A percentile compares a stretch with the other conserved stretches of the same genome.
These are phyloP conservation scores for Eptatretus atami DNA, from an alignment of 2,797 vertebrate species.

Conservation along the genomic window DNA sequence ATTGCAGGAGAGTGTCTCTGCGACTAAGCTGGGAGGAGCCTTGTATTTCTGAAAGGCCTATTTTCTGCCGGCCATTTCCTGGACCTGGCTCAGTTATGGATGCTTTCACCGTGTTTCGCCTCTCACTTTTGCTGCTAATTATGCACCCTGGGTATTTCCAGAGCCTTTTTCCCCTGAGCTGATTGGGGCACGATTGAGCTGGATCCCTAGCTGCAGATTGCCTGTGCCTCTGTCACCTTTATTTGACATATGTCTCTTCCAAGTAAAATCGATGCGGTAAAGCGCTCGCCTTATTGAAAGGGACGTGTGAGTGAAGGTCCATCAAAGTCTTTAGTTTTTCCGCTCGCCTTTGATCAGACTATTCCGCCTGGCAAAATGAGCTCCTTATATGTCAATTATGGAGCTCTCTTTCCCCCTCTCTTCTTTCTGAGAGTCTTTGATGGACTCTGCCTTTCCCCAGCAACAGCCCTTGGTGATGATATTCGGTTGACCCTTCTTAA, in stretches of 20 bases:
- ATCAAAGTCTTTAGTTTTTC: conserved; percentile 6
- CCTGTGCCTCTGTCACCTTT: conserved; percentile 5
- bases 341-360: conserved; percentile 3
- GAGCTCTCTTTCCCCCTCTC: neutral
- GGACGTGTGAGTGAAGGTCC: conserved; percentile 4
- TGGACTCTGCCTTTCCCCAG: neutral
- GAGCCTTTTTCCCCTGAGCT: neutral
- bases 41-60: too few species aligned
- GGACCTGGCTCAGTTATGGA: too few species aligned
- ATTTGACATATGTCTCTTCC: conserved; percentile 3
- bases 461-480: conserved; percentile 1
- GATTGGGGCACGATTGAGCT: too few species aligned
- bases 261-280: conserved; percentile 1
- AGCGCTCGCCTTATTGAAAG: neutral
- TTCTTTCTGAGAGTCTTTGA: conserved; percentile 2
- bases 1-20: too few species aligned
- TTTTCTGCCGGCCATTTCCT: too few species aligned
- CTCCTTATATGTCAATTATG: conserved; percentile 4
- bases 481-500: neutral
- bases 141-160: conserved; percentile 4
- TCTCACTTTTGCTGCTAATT: neutral
- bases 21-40: too few species aligned
- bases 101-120: too few species aligned
- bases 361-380: conserved; percentile 4
- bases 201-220: neutral